Evolutionary conservation across 2,113 vertebrate species (phyloP), one percentile per base, ranked within the genome.

Genomic region (Chiloscyllium plagiosum): DNA sequence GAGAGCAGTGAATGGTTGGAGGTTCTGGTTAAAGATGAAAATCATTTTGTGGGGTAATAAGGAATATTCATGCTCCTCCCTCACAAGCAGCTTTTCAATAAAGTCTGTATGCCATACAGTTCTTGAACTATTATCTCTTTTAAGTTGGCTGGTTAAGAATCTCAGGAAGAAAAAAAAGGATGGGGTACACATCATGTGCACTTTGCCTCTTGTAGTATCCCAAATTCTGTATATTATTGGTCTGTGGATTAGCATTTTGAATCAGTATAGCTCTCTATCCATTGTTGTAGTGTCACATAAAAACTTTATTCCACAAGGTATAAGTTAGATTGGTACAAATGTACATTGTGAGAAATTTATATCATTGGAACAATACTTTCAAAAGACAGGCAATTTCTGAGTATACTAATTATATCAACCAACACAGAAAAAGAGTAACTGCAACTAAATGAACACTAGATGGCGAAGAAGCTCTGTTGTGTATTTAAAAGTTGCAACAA

Each of bases 381-480:
- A 76, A 69, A 95, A 76, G 22, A 12, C 66, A 66, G 65, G 89
- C 10, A 68, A 29, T 68, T 94, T 69, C 42, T 70, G 70, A 94
- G 70, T 50, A 70, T 19, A 22, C 17, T 61, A 89, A 89, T 89
- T 56, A 33, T 61, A 94, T 22, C n/a, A 10, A 65, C 50, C 20
- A 47, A 47, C 29, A 8, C 66, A 6, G 93, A 12, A 95, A 70
- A 94, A 72, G 19, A 50, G 56, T 83, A 72, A 72, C 26, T 95
- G 69, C 4, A 76, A 26, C 24, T 70, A 72, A 95, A 72, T 95
- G 94, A 70, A 95, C 94, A 95, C 94, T 95, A 95, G 94, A 95
- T 95, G 94, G 94, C 94, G 94, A 95, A 29, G 94, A 72, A 47
- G 94, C 42, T 93, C 94, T 95, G 94, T 24, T 95, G 47, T 95